Evolutionary conservation across 2,797 vertebrate species (phyloP).

Genomic region (Menidia menidia): DNA sequence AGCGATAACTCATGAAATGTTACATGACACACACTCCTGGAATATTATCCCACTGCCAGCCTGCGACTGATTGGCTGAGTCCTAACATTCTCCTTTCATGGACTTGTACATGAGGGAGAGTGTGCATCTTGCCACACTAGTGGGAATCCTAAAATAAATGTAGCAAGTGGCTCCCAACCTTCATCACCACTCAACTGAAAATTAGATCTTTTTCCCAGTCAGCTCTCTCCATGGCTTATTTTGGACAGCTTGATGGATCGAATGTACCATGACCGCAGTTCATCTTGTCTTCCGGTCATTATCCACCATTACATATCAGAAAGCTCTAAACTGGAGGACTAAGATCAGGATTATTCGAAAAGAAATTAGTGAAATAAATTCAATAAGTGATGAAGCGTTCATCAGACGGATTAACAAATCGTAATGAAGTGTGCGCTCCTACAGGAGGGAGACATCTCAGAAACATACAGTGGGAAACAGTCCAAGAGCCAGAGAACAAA

Average conservation of each 20-base stretch:
- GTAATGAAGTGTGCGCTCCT: constrained; percentile 55
- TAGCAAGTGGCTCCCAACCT: constrained; percentile 82
- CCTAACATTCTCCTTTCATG: constrained; percentile 86
- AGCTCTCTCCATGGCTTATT: constrained; percentile 81
- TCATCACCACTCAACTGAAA: constrained; percentile 82
- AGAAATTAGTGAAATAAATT: background rate
- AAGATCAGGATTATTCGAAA: constrained; percentile 11
- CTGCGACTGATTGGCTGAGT: constrained; percentile 76
- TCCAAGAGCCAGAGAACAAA: constrained; percentile 63
- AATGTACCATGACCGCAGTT: constrained; percentile 73
- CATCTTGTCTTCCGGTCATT: constrained; percentile 67
- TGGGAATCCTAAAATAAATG: constrained; percentile 89
- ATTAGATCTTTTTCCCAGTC: constrained; percentile 82
- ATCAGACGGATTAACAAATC: constrained; percentile 50
- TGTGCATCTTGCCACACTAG: constrained; percentile 81
- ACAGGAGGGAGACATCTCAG: constrained; percentile 55
- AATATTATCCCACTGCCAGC: constrained; percentile 84
- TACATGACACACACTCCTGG: constrained; percentile 86
- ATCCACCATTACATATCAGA: constrained; percentile 32
- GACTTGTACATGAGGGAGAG: constrained; percentile 78
- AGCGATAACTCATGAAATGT: constrained; percentile 86
- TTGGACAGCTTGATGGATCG: constrained; percentile 77
- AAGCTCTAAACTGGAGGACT: constrained; percentile 10
- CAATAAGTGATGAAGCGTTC: constrained; percentile 22
- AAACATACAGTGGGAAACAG: constrained; percentile 62